Evolutionary conservation across 2,113 vertebrate species (phyloP).

Genomic region (Eretmochelys imbricata): DNA sequence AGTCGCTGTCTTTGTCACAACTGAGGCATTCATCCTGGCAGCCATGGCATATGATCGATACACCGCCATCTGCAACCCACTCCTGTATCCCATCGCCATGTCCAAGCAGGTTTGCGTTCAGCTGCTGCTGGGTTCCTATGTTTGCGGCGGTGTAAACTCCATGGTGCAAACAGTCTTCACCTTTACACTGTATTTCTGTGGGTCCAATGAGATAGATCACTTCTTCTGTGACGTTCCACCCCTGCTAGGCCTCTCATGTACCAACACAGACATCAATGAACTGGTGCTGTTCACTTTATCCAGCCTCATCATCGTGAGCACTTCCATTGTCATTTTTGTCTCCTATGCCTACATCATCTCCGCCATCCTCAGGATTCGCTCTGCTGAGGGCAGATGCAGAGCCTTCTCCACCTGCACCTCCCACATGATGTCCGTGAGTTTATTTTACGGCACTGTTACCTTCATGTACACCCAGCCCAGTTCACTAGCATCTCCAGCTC

Average conservation of each 20-base stretch:
- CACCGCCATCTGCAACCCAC: neutral
- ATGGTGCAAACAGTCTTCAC: neutral
- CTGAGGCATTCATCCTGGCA: neutral
- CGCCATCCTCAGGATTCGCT: slow-evolving; percentile 6
- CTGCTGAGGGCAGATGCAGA: neutral
- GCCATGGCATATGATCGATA: neutral
- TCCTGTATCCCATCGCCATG: neutral
- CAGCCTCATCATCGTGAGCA: slow-evolving; percentile 2
- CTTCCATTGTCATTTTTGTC: slow-evolving; percentile 25
- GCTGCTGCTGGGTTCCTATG: neutral
- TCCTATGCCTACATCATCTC: slow-evolving; percentile 15
- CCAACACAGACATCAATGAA: neutral
- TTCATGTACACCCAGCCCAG: slow-evolving; percentile 42
- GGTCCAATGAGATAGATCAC: neutral
- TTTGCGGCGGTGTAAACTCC: too few species aligned
- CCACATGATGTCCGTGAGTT: slow-evolving; percentile 22
- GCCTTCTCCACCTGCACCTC: slow-evolving; percentile 49
- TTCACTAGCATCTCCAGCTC: slow-evolving; percentile 15
- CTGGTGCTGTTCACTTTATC: neutral
- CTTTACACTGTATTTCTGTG: slow-evolving; percentile 34
- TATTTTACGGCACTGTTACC: slow-evolving; percentile 15
- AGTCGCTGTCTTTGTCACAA: neutral
- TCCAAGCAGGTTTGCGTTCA: neutral
- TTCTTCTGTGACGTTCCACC: slow-evolving; percentile 46
- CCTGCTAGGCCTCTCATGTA: neutral